Conservation (phyloP, 2,888 invertebrate species). For the Torymus tubicola region DNA sequence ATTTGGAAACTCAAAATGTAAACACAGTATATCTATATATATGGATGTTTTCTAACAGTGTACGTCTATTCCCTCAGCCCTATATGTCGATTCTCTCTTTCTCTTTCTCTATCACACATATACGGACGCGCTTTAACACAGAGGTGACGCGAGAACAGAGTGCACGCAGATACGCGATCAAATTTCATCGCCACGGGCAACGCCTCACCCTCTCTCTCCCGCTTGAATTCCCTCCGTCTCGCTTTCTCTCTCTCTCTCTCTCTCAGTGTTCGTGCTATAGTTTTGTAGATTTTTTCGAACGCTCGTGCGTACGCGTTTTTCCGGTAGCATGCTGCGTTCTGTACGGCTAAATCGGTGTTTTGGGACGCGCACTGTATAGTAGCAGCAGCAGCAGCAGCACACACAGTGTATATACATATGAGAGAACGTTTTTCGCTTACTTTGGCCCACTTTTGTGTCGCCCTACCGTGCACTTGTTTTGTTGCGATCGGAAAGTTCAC, state of each 20-base stretch:
- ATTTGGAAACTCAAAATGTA: too few relatives aligned
- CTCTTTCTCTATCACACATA: background rate
- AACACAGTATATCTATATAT: too few relatives aligned
- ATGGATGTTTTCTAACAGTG: too few relatives aligned
- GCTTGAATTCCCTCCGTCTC: background rate
- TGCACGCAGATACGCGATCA: background rate
- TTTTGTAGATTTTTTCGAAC: background rate
- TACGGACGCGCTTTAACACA: too few relatives aligned
- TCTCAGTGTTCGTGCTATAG: background rate
- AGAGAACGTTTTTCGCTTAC: constrained; percentile 23
- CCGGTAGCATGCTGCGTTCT: background rate
- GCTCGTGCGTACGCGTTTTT: background rate
- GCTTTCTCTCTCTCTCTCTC: background rate
- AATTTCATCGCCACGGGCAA: constrained; percentile 7
- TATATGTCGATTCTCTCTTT: background rate
- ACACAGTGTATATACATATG: too few relatives aligned
- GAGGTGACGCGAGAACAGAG: too few relatives aligned
- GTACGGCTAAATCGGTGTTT: constrained; percentile 43
- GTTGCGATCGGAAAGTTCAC: background rate
- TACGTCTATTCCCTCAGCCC: background rate
- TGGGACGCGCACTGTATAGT: background rate
- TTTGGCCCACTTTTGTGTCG: constrained; percentile 44
- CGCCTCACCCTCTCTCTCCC: background rate
- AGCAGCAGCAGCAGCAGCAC: too few relatives aligned
- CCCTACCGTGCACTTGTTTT: constrained; percentile 24